These are phyloP conservation scores for Scalopus aquaticus DNA, from an alignment of 2,113 vertebrate species.

Conservation along the genomic window DNA sequence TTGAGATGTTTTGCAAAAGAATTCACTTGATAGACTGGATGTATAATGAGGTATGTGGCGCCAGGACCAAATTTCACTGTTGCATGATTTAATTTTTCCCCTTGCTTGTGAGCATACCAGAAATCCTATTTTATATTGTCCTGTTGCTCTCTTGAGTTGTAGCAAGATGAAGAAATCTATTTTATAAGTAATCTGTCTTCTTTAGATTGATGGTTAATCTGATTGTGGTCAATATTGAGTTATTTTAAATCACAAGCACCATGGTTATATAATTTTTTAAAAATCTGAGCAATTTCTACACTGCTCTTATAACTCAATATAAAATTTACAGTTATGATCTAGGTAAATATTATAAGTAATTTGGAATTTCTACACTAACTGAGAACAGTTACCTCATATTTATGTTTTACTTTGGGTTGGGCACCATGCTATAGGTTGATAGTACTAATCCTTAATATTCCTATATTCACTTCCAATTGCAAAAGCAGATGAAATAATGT, in stretches of 20 bases:
- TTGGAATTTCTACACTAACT: neutral
- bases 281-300: no score
- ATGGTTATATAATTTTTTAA: no score
- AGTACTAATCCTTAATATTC: neutral
- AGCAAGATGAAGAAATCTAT: conserved; percentile 19
- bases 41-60: rapidly evolving
- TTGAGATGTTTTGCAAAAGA: conserved; percentile 48
- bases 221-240: conserved; percentile 24
- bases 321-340: neutral
- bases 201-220: conserved; percentile 50
- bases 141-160: conserved; percentile 26
- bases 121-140: conserved; percentile 40
- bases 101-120: neutral
- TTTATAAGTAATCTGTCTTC: conserved; percentile 38
- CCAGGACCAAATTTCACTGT: conserved; percentile 7
- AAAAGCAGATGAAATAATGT: neutral
- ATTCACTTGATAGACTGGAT: neutral
- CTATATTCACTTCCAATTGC: neutral
- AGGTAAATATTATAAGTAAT: conserved; percentile 45
- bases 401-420: neutral
- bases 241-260: no score
- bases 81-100: conserved; percentile 8
- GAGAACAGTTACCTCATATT: neutral
- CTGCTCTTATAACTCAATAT: no score
- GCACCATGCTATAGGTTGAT: neutral